Percentiles rank a stretch among this genome's conserved stretches.
Conservation (phyloP, 2,113 vertebrate genomes). For the Bothrops jararaca region DNA sequence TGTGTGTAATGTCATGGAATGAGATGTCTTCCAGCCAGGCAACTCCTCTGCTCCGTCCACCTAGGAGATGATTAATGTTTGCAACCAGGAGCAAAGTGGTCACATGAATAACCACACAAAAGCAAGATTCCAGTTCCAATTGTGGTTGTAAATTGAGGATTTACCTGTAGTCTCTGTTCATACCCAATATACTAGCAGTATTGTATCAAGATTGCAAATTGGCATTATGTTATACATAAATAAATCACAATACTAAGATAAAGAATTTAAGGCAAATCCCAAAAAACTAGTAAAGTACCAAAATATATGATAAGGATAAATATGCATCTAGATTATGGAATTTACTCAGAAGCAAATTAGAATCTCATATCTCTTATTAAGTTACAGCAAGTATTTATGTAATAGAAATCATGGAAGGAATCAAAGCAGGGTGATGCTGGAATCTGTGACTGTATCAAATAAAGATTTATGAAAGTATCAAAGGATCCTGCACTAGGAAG, state of each 20-base stretch:
- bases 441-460: not conserved
- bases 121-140: too few species aligned
- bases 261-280: not conserved
- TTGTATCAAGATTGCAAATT: not conserved
- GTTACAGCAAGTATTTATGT: not conserved
- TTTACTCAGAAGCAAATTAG: not conserved
- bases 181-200: not conserved
- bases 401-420: not conserved
- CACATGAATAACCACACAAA: too few species aligned
- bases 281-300: not conserved
- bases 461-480: not conserved
- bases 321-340: not conserved
- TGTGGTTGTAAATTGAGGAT: too few species aligned
- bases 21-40: too few species aligned
- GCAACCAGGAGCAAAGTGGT: too few species aligned
- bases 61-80: too few species aligned
- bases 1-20: too few species aligned
- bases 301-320: not conserved
- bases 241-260: not conserved
- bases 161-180: not conserved
- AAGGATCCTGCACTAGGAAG: not conserved
- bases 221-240: not conserved
- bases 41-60: too few species aligned
- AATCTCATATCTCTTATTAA: not conserved
- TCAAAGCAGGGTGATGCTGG: not conserved